Base-by-base conservation (phyloP, 2,113 vertebrate genomes). In the Poicephalus gulielmi region DNA sequence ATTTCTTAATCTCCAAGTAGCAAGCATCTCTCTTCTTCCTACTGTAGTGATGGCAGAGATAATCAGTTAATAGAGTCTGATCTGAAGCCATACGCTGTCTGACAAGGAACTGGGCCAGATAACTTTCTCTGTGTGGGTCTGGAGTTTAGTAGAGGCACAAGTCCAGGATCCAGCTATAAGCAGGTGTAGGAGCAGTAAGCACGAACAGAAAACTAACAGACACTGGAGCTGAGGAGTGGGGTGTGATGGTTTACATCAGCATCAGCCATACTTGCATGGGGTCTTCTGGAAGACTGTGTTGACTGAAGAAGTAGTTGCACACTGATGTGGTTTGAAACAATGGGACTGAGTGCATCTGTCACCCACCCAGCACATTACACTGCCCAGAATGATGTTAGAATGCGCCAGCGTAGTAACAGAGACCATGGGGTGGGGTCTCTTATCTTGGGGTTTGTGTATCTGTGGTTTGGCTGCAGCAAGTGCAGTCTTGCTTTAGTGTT, bases 391-490 rank as follows among this genome's bases (percentile, higher is more conserved):
- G 49, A 18, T 41, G 44, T 37, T 47, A 33, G 47, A 59, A 88
- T 9, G 67, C 46, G 62, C 47, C 46, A 46, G 35, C 0, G 2
- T 16, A 33, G 28, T 20, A 46, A 37, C 0, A 0, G 35, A 44
- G 66, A 11, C 31, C 11, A 28, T 6, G 33, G 15, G 44, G 23
- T 33, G 35, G 18, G 35, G 9, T 33, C 27, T 83, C 41, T 60
- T 84, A 67, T 47, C 81, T 46, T 64, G 63, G 4, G 8, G 3
- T 66, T 67, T 33, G 68, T 74, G 22, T 63, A 59, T 66, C 63
- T 92, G 80, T 83, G 92, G 64, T 39, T 95, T 94, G 47, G 81
- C 55, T 60, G 70, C 70, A 90, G 43, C 75, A 68, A 92, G 49
- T 60, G 35, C 17, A 74, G 30, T 27, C 59, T 31, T 91, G 28